A percentile compares a stretch with the other conserved stretches of the same genome.
phyloP scores from a whole-genome alignment of 2,888 invertebrate genomes.

The Agonopterix arenella region DNA sequence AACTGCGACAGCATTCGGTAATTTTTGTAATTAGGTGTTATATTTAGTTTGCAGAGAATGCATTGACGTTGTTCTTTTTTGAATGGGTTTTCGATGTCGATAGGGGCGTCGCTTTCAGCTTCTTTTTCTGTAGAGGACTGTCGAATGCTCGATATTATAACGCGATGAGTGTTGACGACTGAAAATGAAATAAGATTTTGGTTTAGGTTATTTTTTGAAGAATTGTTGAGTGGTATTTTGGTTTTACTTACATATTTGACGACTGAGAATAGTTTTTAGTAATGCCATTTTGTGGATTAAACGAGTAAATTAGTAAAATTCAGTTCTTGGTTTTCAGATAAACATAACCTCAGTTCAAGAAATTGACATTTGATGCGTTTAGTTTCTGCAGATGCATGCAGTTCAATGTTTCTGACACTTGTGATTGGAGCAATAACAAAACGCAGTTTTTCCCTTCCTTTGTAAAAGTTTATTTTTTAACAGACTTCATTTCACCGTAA shows the following conservation, averaged over 20 bases:
- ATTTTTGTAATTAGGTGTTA: slow-evolving; percentile 95
- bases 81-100: slow-evolving; percentile 87
- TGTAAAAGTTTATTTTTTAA: too few relatives aligned
- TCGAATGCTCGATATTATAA: slow-evolving; percentile 25
- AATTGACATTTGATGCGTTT: neutral
- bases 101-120: slow-evolving; percentile 54
- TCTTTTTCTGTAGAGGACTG: slow-evolving; percentile 31
- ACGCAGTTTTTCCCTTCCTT: too few relatives aligned
- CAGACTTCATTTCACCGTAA: too few relatives aligned
- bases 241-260: slow-evolving; percentile 36
- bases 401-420: too few relatives aligned
- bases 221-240: neutral
- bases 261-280: slow-evolving; percentile 32
- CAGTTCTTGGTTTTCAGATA: too few relatives aligned
- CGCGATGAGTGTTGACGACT: slow-evolving; percentile 36
- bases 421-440: too few relatives aligned
- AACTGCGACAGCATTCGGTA: slow-evolving; percentile 94
- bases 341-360: neutral
- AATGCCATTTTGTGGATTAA: slow-evolving; percentile 30
- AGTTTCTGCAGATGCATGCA: neutral
- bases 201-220: neutral
- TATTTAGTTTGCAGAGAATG: slow-evolving; percentile 88
- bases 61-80: slow-evolving; percentile 84
- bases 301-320: too few relatives aligned
- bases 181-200: slow-evolving; percentile 18